Evolutionary conservation across 2,797 vertebrate genomes (phyloP).

Genomic region (Gambelia wislizenii): DNA sequence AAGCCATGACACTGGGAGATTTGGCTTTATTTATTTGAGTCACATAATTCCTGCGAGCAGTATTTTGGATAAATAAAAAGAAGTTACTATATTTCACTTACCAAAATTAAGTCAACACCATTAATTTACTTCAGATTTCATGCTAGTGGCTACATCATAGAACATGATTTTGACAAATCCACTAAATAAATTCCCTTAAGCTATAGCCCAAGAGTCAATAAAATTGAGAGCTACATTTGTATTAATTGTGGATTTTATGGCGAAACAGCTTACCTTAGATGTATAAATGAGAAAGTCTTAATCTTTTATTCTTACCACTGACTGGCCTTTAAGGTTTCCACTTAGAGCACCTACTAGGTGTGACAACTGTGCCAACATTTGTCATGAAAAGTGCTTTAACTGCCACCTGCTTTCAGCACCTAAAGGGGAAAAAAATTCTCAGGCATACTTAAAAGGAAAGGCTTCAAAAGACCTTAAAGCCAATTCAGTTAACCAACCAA

Average conservation of each 20-base stretch:
- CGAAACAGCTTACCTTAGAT: constrained; percentile 17
- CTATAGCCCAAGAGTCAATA: constrained; percentile 37
- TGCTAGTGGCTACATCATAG: constrained; percentile 15
- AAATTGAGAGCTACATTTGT: constrained; percentile 25
- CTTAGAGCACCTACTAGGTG: not conserved
- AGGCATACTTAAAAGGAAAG: constrained; percentile 33
- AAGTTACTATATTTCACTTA: not conserved
- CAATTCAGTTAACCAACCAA: constrained; percentile 35
- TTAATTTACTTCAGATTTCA: constrained; percentile 34
- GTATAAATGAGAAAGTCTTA: constrained; percentile 30
- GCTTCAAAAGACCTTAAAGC: constrained; percentile 52
- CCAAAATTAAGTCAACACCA: constrained; percentile 33
- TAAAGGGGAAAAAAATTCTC: not conserved
- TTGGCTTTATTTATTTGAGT: constrained; percentile 35
- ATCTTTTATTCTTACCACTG: constrained; percentile 33
- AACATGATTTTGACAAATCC: not conserved
- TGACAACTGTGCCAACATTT: not conserved
- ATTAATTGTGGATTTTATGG: constrained; percentile 1
- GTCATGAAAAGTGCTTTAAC: constrained; percentile 31
- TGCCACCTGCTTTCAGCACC: constrained; percentile 22
- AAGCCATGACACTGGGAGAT: constrained; percentile 57
- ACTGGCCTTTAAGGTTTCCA: constrained; percentile 33
- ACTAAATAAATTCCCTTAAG: constrained; percentile 37
- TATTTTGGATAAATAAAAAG: constrained; percentile 46
- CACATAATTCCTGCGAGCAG: constrained; percentile 57